Evolutionary conservation across 2,113 vertebrate species (phyloP).

Genomic region (Zosterops pallidus): DNA sequence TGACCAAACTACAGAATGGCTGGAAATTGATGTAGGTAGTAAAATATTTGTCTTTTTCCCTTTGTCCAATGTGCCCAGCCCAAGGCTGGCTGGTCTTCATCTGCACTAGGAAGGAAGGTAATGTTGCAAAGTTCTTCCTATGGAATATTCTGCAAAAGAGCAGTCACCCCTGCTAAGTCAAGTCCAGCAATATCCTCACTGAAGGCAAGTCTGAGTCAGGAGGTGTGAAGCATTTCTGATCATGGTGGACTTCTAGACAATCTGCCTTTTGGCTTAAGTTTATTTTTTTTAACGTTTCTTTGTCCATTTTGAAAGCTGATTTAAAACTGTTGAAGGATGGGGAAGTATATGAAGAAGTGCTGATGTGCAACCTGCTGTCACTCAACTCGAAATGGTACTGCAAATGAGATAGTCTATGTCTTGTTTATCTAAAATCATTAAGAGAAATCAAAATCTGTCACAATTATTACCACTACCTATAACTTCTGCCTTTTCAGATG

Average conservation of each 20-base stretch:
- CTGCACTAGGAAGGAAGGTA: background rate
- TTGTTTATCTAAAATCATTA: background rate
- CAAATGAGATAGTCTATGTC: background rate
- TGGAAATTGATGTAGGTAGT: background rate
- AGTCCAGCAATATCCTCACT: background rate
- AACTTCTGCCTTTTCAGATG: background rate
- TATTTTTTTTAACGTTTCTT: background rate
- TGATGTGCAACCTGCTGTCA: background rate
- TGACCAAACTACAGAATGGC: background rate
- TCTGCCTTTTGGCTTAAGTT: background rate
- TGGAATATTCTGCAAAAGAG: background rate
- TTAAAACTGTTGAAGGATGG: background rate
- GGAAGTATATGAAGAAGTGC: background rate
- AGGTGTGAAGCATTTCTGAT: background rate
- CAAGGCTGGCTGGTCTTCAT: background rate
- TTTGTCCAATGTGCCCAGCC: background rate
- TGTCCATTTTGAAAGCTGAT: background rate
- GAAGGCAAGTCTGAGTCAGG: background rate
- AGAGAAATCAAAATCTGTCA: background rate
- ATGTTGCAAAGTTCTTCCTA: background rate
- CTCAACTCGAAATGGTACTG: accelerated
- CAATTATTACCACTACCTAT: background rate
- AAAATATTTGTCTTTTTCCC: background rate
- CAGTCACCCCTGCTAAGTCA: background rate
- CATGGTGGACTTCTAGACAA: background rate